Base-by-base conservation (phyloP, 1,140 invertebrate species). In the Charaxes varanes region DNA sequence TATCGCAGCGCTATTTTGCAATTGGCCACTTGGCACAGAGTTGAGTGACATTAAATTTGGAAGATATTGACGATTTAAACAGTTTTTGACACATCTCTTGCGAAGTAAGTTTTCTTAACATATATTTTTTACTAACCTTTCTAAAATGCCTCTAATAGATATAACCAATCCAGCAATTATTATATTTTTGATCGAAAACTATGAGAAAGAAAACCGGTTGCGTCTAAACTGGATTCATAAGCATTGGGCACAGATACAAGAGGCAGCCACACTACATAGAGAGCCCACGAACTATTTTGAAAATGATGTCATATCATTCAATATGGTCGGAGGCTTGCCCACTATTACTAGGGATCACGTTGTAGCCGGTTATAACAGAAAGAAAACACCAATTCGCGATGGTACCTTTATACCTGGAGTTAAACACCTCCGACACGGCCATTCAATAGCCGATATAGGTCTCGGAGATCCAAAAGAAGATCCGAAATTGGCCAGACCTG, bases 121-220 rank as follows among this genome's bases (percentile, higher is more conserved):
- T 33, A 23, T 49, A 16, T 22, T 23, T 23, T 36, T 26, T 17
- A 31, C 8, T 17, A n/a, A 42, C 4, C 6, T 16, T 12, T 35
- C 11, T 6, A 60, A 50, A 36, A 71, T 72, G 68, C 65, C 68
- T 35, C 35, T 68, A 31, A 8, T 62, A 13, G 69, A 77, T 26
- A 66, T 73, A 18, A 71, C 54, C 3, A 64, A 73, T 23, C 72
- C 72, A 0, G 59, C 51, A 6, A 32, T 70, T 5, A 72, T 73
- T 30, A 67, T 55, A 36, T 69, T 77, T 46, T 49, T 74, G 2
- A 60, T 56, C n/a, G 70, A 72, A 48, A 64, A 63, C 28, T 72
- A 74, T 53, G 63, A 74, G 32, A 78, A 68, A 27, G 70, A 72
- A 47, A 74, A 67, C 34, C 58, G 61, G 4, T 36, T 68, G n/a